Conservation (phyloP, 1,140 invertebrate genomes). For the Chlorops oryzae region DNA sequence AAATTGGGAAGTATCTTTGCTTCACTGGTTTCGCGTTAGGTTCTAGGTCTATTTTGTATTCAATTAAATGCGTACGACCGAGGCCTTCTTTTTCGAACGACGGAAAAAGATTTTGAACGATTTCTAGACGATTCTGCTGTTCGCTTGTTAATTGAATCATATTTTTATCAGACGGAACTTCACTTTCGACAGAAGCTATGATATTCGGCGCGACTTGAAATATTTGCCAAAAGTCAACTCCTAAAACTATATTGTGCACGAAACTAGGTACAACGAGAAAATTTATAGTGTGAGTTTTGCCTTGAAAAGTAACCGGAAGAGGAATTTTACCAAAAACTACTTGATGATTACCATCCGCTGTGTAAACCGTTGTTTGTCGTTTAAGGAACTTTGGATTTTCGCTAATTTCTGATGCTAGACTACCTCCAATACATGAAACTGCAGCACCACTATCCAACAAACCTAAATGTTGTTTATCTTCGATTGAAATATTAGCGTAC, state of each 20-base stretch:
- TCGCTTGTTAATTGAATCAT: background rate
- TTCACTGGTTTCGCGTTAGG: conserved; percentile 1
- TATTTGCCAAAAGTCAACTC: background rate
- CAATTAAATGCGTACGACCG: conserved; percentile 2
- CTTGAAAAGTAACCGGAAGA: background rate
- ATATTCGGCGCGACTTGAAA: background rate
- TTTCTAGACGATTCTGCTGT: background rate
- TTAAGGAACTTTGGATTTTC: background rate
- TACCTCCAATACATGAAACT: background rate
- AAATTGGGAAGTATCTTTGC: conserved; percentile 9
- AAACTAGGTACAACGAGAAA: background rate
- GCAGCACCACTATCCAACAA: conserved; percentile 3
- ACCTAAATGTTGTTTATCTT: background rate
- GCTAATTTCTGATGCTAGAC: background rate
- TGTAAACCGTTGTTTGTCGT: background rate
- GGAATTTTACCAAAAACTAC: background rate
- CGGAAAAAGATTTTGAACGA: background rate
- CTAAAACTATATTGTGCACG: background rate
- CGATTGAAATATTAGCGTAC: background rate
- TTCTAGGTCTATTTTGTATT: conserved; percentile 6
- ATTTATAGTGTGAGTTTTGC: background rate
- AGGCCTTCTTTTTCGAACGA: background rate
- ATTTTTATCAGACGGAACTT: too few species aligned
- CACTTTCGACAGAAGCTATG: background rate
- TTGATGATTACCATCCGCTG: background rate